Evolutionary conservation across 2,113 vertebrate genomes (phyloP), one percentile per base, ranked within the genome.

Genomic region (Bettongia penicillata): DNA sequence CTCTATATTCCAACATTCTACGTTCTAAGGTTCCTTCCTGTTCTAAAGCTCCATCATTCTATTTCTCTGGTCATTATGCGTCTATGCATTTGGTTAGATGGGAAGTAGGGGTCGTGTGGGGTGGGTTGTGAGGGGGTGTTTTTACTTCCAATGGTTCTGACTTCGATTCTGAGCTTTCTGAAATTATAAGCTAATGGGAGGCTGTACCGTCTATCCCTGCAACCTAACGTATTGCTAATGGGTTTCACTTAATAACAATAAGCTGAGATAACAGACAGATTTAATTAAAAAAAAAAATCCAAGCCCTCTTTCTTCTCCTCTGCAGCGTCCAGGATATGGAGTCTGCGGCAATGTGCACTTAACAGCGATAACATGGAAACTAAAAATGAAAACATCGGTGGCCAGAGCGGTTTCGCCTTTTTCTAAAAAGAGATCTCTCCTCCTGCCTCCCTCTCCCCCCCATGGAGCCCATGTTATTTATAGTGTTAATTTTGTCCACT

Each of bases 401-500:
- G 96, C 28, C 0, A 0, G 93, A 57, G 93, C 96, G 23, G 26
- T 43, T 84, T 43, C 95, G 1, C 22, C 92, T 47, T n/a, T 93
- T 95, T 93, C 92, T 77, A 26, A 93, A 97, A 94, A 51, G 92
- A 90, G 90, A 90, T 90, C 47, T 51, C 90, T 48, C 14, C 90
- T 51, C 47, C 25, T 51, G 90, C 10, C 48, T 49, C 68, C n/a
- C 68, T 23, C n/a, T 23, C 22, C n/a, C 68, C 89, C 94, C 53
- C 0, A 1, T 37, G 3, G 0, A 43, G 94, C 68, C 53, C 37
- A 0, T 0, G 28, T 97, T 97, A 98, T 98, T 98, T 98, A 98
- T 97, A 23, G 96, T 94, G 94, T 98, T 98, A 98, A 98, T 98
- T 97, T 97, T 96, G 93, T 95, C 91, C 95, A 94, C 96, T 95